Percentiles rank a stretch among this genome's conserved stretches.
Conservation (phyloP, 2,113 vertebrate genomes). For the Cryptomyrus ogoouensis region DNA sequence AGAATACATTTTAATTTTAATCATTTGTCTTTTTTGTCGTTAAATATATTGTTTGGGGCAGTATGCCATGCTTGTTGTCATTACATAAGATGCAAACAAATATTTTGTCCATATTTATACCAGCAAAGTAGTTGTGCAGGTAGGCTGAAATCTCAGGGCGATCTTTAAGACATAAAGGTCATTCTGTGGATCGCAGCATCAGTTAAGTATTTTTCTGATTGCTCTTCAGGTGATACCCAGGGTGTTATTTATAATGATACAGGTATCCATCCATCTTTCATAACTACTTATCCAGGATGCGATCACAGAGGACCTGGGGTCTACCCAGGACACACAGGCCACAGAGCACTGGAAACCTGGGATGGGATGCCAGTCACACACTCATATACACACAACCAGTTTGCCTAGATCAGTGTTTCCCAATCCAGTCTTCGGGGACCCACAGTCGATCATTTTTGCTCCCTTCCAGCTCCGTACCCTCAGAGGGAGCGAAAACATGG, state of each 20-base stretch:
- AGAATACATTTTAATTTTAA: not conserved
- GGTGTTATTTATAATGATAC: not conserved
- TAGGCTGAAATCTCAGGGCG: not conserved
- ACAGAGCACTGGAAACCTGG: not conserved
- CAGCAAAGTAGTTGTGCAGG: not conserved
- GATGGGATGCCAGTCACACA: not conserved
- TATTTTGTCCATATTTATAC: not conserved
- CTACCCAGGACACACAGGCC: not conserved
- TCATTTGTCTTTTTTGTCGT: not conserved
- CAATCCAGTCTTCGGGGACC: not conserved
- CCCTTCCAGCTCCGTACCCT: too few species aligned
- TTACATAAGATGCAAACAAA: not conserved
- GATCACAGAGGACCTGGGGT: not conserved
- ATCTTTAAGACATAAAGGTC: not conserved
- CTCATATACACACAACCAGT: not conserved
- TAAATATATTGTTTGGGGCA: not conserved
- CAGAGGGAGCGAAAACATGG: not conserved
- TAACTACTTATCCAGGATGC: not conserved
- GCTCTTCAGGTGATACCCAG: not conserved
- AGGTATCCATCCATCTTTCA: not conserved
- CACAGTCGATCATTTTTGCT: not conserved
- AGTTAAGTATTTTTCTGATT: not conserved
- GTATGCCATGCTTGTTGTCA: not conserved
- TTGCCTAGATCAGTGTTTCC: not conserved
- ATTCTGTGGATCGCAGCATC: not conserved